These are phyloP conservation scores for Lampris incognitus DNA, from an alignment of 2,113 vertebrate species.

Conservation along the genomic window DNA sequence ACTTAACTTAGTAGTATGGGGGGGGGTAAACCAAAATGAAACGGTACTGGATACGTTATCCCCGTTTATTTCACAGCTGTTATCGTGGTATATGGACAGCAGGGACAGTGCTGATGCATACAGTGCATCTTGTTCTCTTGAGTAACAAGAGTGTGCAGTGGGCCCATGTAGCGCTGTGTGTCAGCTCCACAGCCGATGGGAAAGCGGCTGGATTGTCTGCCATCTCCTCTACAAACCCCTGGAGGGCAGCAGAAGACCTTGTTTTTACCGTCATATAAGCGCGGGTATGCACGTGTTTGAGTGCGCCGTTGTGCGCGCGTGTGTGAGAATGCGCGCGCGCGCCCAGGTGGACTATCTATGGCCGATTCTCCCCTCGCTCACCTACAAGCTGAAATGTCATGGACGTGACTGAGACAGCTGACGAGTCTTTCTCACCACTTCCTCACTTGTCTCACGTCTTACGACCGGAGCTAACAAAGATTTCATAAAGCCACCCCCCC, in stretches of 20 bases:
- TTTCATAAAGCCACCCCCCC: neutral
- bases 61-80: neutral
- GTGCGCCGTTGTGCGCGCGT: neutral
- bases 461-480: slow-evolving; percentile 4
- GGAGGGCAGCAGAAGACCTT: slow-evolving; percentile 82
- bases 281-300: no score
- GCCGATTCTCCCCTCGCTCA: slow-evolving; percentile 52
- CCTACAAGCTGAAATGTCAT: slow-evolving; percentile 29
- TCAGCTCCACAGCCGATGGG: no score
- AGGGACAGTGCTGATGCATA: neutral
- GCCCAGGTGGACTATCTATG: slow-evolving; percentile 23
- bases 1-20: neutral
- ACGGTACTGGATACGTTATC: no score
- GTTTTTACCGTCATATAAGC: slow-evolving; percentile 9
- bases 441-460: neutral
- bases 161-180: no score
- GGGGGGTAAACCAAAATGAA: no score
- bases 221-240: slow-evolving; percentile 51
- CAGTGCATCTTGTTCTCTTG: slow-evolving; percentile 6
- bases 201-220: slow-evolving; percentile 22
- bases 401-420: slow-evolving; percentile 41
- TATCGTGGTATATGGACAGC: neutral
- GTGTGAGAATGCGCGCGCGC: neutral
- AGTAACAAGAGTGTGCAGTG: neutral
- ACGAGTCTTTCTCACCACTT: neutral